Percentiles rank a stretch among this genome's conserved stretches.
phyloP scores from a whole-genome alignment of 2,888 invertebrate species.

The Blastobasis adustella region DNA sequence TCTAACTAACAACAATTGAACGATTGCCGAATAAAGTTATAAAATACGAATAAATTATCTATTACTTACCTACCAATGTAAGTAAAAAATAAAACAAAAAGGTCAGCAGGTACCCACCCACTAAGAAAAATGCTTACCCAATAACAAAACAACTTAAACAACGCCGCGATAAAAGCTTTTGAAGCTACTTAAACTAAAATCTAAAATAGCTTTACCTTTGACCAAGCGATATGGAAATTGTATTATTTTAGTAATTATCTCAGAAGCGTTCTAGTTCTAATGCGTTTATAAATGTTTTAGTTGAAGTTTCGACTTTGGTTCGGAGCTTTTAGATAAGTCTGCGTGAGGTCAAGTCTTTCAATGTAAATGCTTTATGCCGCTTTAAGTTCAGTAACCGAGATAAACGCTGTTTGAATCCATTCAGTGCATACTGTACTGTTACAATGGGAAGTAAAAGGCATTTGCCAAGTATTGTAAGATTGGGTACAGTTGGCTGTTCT shows the following conservation, averaged over 20 bases:
- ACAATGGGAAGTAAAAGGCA: conserved; percentile 3
- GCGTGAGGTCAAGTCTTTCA: not conserved
- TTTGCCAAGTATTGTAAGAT: not conserved
- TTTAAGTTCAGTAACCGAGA: not conserved
- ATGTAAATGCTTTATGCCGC: not conserved
- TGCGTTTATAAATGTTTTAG: not conserved
- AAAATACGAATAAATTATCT: too few relatives aligned
- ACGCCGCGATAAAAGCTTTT: not conserved
- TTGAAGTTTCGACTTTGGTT: not conserved
- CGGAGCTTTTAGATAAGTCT: conserved; percentile 1
- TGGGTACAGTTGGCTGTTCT: not conserved
- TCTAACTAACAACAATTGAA: too few relatives aligned
- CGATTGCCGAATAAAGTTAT: too few relatives aligned
- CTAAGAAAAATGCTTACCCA: too few relatives aligned
- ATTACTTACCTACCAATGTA: too few relatives aligned
- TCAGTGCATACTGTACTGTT: conserved; percentile 2
- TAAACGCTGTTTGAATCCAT: not conserved
- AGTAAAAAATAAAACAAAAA: too few relatives aligned
- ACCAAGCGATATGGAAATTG: too few relatives aligned
- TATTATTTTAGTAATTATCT: not conserved
- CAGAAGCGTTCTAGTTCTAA: not conserved
- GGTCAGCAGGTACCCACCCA: too few relatives aligned
- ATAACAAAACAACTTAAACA: too few relatives aligned
- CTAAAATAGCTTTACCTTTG: too few relatives aligned
- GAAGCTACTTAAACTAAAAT: not conserved